Evolutionary conservation across 2,113 vertebrate genomes (phyloP), one percentile per base, ranked within the genome.

Genomic region (Myotis yumanensis): DNA sequence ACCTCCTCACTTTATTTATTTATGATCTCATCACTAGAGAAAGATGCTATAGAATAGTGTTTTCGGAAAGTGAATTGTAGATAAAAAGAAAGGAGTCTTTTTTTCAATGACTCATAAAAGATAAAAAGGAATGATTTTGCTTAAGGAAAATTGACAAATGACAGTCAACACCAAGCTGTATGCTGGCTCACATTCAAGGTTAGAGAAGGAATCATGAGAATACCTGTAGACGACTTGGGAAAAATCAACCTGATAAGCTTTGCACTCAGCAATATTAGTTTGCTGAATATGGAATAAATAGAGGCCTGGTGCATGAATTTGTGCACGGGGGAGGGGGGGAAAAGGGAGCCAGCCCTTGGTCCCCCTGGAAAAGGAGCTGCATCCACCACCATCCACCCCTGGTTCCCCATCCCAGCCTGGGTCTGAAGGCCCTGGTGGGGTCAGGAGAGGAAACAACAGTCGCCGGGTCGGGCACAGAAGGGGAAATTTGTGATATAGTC

Each of bases 31-130:
- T 72, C 51, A 30, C 5, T 79, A 57, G 35, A 86, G 22, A 83
- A 37, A 89, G 25, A 57, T 68, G 28, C 4, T 22, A 40, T 11
- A 69, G 22, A 90, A 2, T 17, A 81, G 40, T 77, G 37, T 73
- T 86, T 86, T 68, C 69, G 85, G 48, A 84, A 15, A 64, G 22
- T 59, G 23, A 10, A 52, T 37, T 90, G 2, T 77, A 72, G 48
- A 54, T 48, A n/a, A 87, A 87, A 94, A 69, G 0, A 3, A 90
- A 92, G 4, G 7, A 28, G 12, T 71, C 43, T 90, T 88, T 54
- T 90, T 90, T 75, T 83, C 12, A 57, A 88, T 15, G 3, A 64
- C 72, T 92, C 71, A 75, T 52, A 54, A 90, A 92, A 88, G 23
- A 80, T 17, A 89, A 81, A 82, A 82, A 84, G 69, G 11, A 1